Conservation (phyloP, 1,140 invertebrate genomes). For the Cotesia typhae region DNA sequence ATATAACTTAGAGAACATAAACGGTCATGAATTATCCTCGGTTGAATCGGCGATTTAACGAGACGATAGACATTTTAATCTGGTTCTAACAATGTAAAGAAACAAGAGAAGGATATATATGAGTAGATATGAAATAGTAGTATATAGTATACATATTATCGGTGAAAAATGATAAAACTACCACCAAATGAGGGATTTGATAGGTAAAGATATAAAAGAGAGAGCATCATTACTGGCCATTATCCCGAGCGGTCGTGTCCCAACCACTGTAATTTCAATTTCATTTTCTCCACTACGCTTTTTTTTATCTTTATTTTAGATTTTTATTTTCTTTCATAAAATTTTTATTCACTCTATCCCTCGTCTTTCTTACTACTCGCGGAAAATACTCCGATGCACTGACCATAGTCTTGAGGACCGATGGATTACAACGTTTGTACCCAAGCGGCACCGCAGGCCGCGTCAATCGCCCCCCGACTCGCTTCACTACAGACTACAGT, state of each 20-base stretch:
- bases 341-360: conserved; percentile 16
- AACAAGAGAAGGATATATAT: too few relatives aligned
- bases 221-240: conserved; percentile 51
- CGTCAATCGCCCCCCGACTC: conserved; percentile 27
- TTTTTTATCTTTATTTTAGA: too few relatives aligned
- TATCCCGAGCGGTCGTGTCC: conserved; percentile 45
- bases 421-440: conserved; percentile 50
- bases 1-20: too few relatives aligned
- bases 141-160: neutral
- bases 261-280: conserved; percentile 61
- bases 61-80: conserved; percentile 17
- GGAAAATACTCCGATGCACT: conserved; percentile 51
- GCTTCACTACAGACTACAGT: neutral
- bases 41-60: neutral
- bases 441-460: conserved; percentile 40
- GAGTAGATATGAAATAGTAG: conserved; percentile 3
- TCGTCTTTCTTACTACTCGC: conserved; percentile 34
- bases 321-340: conserved; percentile 42
- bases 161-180: conserved; percentile 21
- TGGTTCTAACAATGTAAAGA: neutral
- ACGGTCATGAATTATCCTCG: too few relatives aligned
- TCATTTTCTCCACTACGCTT: conserved; percentile 51
- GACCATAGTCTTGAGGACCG: conserved; percentile 1
- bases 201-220: conserved; percentile 32
- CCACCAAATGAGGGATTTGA: conserved; percentile 14